Base-by-base conservation (phyloP, 2,888 invertebrate species). In the Epiblema foenella region DNA sequence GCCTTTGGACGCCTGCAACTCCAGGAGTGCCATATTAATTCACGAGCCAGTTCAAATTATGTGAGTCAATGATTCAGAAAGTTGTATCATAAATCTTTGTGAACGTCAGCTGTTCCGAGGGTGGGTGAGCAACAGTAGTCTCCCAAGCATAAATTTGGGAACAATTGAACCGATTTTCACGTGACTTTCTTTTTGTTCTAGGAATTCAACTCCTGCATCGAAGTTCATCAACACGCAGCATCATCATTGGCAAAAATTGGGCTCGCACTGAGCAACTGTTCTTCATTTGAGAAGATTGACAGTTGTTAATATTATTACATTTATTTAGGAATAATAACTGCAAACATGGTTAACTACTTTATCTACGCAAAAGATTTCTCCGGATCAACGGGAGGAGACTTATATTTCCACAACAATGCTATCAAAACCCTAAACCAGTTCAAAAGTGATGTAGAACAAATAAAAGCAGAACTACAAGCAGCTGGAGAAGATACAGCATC, bases 401-500 rank as follows among this genome's bases (percentile, higher is more conserved):
- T 37, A 1, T 65, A 76, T 73, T 83, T 77, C 62, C 81, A 82
- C 59, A 64, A 10, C 7, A 80, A 78, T 51, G 80, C 78, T 4
- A 68, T 80, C 52, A 76, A 77, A 69, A 77, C 77, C 54, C 58
- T 81, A 11, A 64, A 76, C 33, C 75, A 79, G 7, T 81, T 81
- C 60, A 78, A 79, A 77, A 33, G 8, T 24, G 75, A 79, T 17
- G 77, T 80, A 11, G 74, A 78, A 74, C 76, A 65, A 71, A 76
- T 79, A 0, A 73, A 78, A 72, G 59, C 58, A 18, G 73, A 78
- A 72, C 54, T 70, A 64, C 37, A 57, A 62, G n/a, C n/a, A 49
- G 70, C 72, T 33, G 73, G 52, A 42, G 73, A 76, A 11, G 62
- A 72, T 29, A 74, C 70, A 68, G 73, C 78, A 73, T 78, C 75